Base-by-base conservation (phyloP, 2,797 vertebrate genomes). In the Garrulus glandarius region DNA sequence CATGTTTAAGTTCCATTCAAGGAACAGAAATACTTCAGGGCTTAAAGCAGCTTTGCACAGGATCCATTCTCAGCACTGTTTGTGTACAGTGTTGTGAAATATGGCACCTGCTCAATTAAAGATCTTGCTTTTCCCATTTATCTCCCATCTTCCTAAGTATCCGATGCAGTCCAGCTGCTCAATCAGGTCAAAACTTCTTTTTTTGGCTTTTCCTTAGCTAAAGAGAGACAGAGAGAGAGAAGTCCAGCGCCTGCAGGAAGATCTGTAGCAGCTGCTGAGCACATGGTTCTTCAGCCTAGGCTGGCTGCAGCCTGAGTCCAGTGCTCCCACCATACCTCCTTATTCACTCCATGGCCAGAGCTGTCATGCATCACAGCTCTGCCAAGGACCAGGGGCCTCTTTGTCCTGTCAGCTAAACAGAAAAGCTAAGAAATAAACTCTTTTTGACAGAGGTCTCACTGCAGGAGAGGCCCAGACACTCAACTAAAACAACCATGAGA, bases 261-360 rank as follows among this genome's bases (percentile, higher is more conserved):
- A 80, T 24, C 43, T 1, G 0, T 12, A 18, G 36, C 78, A 94
- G 67, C 47, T 65, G 50, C 14, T 79, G 67, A 46, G 63, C 29
- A 7, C 27, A 44, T 19, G n/a, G 22, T 13, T 59, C 44, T 43
- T 36, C 52, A 84, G 61, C 43, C 43, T 9, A 43, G 27, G 17
- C 77, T 92, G 69, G 43, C 61, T 87, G 55, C 18, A 84, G 43
- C n/a, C 63, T 3, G 0, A 67, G 43, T 21, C n/a, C 81, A 76
- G 59, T 37, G 63, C 7, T 84, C 47, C 53, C 63, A 87, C 43
- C 34, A 34, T 8, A 15, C 47, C 17, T 37, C 3, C 0, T 27
- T 21, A 41, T 52, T 60, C 5, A 9, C 47, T 41, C 36, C 53
- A 30, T 0, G 0, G 61, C 21, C n/a, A 32, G n/a, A 78, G n/a